phyloP scores from a whole-genome alignment of 1,140 invertebrate genomes.

The Thaumetopoea pityocampa region DNA sequence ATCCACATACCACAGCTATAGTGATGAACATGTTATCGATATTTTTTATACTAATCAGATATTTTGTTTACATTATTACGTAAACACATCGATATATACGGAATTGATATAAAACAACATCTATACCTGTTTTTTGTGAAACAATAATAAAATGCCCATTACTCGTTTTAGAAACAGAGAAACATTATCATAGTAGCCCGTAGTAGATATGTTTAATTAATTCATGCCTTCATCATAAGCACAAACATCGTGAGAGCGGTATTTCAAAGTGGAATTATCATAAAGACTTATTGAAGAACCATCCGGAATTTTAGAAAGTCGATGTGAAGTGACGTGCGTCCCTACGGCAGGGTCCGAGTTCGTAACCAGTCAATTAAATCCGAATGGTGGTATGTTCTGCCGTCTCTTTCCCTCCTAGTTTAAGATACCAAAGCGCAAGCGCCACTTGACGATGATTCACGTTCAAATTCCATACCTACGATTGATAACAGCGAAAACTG shows the following conservation, averaged over 20 bases:
- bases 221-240: conserved; percentile 3
- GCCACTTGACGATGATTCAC: conserved; percentile 72
- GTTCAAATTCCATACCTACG: conserved; percentile 68
- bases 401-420: conserved; percentile 59
- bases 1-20: conserved; percentile 59
- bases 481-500: conserved; percentile 68
- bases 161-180: background rate
- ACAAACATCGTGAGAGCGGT: conserved; percentile 16
- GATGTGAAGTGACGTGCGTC: conserved; percentile 64
- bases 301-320: conserved; percentile 68
- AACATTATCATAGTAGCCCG: conserved; percentile 1
- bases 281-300: conserved; percentile 47
- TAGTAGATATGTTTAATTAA: conserved; percentile 7
- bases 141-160: too few relatives aligned
- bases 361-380: conserved; percentile 73
- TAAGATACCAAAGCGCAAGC: conserved; percentile 53
- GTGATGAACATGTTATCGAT: conserved; percentile 50
- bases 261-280: conserved; percentile 50
- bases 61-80: conserved; percentile 18
- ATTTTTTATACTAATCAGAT: conserved; percentile 24
- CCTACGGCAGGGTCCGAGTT: conserved; percentile 66
- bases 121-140: conserved; percentile 1
- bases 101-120: conserved; percentile 7
- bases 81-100: conserved; percentile 5
- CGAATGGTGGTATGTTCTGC: conserved; percentile 62